Evolutionary conservation across 2,113 vertebrate genomes (phyloP), one percentile per base, ranked within the genome.

Genomic region (Arenaria interpres): DNA sequence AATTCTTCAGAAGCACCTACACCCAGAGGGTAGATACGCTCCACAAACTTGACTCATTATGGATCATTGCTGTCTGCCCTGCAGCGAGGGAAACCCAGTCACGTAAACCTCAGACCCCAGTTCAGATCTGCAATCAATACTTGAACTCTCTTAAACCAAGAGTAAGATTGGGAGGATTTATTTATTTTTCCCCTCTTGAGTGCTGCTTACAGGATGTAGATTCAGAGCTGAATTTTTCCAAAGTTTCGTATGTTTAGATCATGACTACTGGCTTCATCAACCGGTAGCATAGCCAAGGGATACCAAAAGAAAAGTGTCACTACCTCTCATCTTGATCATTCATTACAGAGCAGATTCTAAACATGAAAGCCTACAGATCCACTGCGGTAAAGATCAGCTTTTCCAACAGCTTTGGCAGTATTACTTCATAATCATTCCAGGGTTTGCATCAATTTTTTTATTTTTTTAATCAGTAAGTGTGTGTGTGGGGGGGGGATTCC

Each of bases 371-470:
- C 77, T 54, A 60, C 50, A 45, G 33, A 53, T 28, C 10, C 51
- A 33, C 22, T 23, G 18, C 9, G 12, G 35, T 23, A 48, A 73
- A 74, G 30, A 77, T 39, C n/a, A 76, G 43, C 57, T 88, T 82
- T 85, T 48, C 74, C 78, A 82, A 37, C 12, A 53, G 21, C 25
- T 78, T 24, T 82, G n/a, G n/a, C 46, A 25, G 28, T n/a, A 27
- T 16, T 45, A 28, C n/a, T 50, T 66, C 30, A 4, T 62, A 30
- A 30, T 77, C 37, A 19, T 45, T 35, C 41, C 56, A 74, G 35
- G 15, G 8, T 39, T 51, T 67, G 27, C 27, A 50, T 0, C 17
- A 10, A 51, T 17, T 23, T 2, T 2, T 2, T 9, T 24, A 19
- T 51, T n/a, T 45, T 17, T 73, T 35, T 28, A 24, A 20, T 45